Percentiles rank a stretch among this genome's conserved stretches.
Evolutionary conservation across 2,888 invertebrate genomes (phyloP).

Genomic region (Mimumesa dahlbomi): DNA sequence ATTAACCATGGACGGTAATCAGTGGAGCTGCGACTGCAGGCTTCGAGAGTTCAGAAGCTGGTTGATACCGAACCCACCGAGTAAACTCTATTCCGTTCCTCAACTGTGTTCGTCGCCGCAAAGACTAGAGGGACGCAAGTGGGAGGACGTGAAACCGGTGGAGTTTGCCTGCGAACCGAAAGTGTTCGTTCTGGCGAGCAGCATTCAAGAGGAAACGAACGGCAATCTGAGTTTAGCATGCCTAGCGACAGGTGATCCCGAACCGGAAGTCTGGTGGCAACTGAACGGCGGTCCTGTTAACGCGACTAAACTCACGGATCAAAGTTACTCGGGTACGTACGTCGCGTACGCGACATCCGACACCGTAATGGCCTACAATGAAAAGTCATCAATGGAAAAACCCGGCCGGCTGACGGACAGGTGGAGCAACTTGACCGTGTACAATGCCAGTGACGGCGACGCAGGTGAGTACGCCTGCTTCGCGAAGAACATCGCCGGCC

Average conservation of each 20-base stretch:
- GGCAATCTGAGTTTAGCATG: conserved; percentile 92
- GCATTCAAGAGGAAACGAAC: conserved; percentile 88
- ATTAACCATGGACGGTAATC: conserved; percentile 90
- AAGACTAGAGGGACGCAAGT: conserved; percentile 85
- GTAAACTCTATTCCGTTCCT: conserved; percentile 89
- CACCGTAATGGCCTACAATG: conserved; percentile 20
- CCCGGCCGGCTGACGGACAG: conserved; percentile 74
- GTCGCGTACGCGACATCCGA: conserved; percentile 50
- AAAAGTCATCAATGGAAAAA: conserved; percentile 15
- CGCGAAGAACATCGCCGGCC: conserved; percentile 85
- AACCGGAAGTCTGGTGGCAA: conserved; percentile 91
- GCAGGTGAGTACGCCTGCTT: conserved; percentile 93
- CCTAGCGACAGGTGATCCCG: conserved; percentile 90
- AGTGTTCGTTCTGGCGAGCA: conserved; percentile 81
- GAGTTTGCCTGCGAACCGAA: conserved; percentile 92
- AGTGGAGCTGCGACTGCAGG: conserved; percentile 95
- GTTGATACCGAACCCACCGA: conserved; percentile 83
- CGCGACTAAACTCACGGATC: conserved; percentile 64
- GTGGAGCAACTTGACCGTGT: conserved; percentile 92
- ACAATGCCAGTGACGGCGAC: conserved; percentile 90
- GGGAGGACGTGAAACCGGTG: conserved; percentile 88
- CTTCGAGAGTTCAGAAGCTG: conserved; percentile 91
- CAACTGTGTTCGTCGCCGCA: conserved; percentile 88
- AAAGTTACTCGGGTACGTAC: conserved; percentile 60
- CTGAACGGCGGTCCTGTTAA: conserved; percentile 87